Percentiles rank a stretch among this genome's conserved stretches.
Conservation (phyloP, 2,113 vertebrate species). For the Strigops habroptila region DNA sequence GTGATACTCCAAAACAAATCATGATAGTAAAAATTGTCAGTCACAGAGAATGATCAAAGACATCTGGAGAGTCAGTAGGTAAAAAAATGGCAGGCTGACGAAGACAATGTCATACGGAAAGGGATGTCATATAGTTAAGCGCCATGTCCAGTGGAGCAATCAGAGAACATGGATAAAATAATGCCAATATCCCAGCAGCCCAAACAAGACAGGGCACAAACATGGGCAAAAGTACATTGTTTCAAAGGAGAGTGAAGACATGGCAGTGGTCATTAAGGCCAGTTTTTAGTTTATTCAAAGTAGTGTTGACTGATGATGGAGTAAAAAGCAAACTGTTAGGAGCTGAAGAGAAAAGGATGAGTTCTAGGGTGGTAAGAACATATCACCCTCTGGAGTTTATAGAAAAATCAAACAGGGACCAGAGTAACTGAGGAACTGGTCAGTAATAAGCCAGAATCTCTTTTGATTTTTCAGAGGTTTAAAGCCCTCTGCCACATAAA, state of each 20-base stretch:
- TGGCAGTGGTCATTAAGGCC: not conserved
- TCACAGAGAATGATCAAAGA: not conserved
- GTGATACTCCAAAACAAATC: not conserved
- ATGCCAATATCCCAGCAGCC: not conserved
- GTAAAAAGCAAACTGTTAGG: not conserved
- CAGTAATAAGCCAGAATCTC: not conserved
- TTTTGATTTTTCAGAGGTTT: not conserved
- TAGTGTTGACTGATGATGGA: not conserved
- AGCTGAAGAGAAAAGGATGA: not conserved
- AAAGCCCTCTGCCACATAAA: not conserved
- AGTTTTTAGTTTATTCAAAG: not conserved
- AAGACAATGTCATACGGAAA: not conserved
- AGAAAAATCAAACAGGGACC: not conserved
- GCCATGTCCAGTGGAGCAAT: not conserved
- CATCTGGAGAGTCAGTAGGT: not conserved
- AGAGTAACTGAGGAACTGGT: not conserved
- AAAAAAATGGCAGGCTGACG: not conserved
- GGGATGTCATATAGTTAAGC: not conserved
- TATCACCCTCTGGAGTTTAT: not conserved
- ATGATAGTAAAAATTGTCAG: not conserved
- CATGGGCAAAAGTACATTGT: not conserved
- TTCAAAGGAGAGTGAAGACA: not conserved
- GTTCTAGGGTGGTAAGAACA: not conserved
- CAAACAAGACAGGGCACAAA: not conserved
- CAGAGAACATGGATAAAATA: not conserved